phyloP scores from a whole-genome alignment of 2,888 invertebrate genomes.

The Nycteola revayana region DNA sequence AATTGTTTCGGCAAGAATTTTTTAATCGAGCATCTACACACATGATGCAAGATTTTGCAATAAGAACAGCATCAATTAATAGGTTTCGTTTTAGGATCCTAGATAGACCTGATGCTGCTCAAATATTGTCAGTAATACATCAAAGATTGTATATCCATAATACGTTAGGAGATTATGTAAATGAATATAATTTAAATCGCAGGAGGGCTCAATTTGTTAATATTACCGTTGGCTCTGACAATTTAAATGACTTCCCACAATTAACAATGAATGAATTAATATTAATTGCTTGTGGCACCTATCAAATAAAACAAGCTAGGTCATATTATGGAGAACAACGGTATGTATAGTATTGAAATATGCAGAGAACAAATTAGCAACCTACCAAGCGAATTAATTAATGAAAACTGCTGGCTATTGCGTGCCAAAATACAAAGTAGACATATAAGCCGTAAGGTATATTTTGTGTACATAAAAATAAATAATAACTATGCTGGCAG shows the following conservation, averaged over 20 bases:
- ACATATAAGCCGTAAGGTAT: not conserved
- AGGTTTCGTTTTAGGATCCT: constrained; percentile 2
- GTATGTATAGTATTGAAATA: constrained; percentile 5
- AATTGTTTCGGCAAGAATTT: constrained; percentile 1
- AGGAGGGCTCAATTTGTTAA: too few species aligned
- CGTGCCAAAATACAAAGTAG: constrained; percentile 1
- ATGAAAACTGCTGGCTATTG: constrained; percentile 2
- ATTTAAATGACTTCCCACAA: too few species aligned
- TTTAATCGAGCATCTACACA: not conserved
- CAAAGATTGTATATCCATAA: constrained; percentile 1
- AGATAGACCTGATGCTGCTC: constrained; percentile 2
- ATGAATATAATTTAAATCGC: constrained; percentile 4
- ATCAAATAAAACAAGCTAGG: constrained; percentile 3
- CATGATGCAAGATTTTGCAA: constrained; percentile 7
- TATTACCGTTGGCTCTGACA: too few species aligned
- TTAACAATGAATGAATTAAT: too few species aligned
- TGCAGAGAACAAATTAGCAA: not conserved
- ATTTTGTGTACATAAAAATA: constrained; percentile 2
- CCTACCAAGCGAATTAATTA: constrained; percentile 1
- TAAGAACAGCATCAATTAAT: not conserved
- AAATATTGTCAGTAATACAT: too few species aligned
- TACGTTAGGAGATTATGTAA: constrained; percentile 1
- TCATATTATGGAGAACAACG: constrained; percentile 6
- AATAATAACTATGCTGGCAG: not conserved
- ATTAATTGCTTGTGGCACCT: constrained; percentile 6